Conservation (phyloP, 2,888 invertebrate genomes). For the Dasypogon diadema region DNA sequence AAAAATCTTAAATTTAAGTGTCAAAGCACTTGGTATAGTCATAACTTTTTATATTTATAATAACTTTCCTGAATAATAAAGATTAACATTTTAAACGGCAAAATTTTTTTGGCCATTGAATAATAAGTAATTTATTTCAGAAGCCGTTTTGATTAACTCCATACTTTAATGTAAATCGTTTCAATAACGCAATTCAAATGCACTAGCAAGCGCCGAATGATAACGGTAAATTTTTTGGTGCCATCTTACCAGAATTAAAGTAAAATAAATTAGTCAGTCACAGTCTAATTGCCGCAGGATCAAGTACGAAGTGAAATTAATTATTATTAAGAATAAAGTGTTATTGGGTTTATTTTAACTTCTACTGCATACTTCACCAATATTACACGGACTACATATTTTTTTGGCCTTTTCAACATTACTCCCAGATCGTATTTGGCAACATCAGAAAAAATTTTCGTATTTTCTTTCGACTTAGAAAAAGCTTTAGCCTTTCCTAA, state of each 20-base stretch:
- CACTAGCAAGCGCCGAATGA: background rate
- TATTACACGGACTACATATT: slow-evolving; percentile 19
- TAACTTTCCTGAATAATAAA: background rate
- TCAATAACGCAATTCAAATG: no score
- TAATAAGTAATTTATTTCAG: background rate
- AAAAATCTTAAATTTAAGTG: background rate
- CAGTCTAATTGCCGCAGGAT: background rate
- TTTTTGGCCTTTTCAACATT: slow-evolving; percentile 17
- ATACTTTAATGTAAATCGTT: no score
- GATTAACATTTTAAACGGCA: background rate
- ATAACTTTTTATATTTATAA: slow-evolving; percentile 1
- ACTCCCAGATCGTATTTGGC: slow-evolving; percentile 27
- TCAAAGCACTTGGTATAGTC: background rate
- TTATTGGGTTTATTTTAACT: background rate
- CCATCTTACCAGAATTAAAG: background rate
- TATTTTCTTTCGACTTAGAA: slow-evolving; percentile 57
- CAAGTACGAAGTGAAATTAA: background rate
- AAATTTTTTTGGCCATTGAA: slow-evolving; percentile 13
- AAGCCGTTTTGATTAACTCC: background rate
- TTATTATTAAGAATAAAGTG: background rate
- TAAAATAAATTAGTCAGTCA: slow-evolving; percentile 2
- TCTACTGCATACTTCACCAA: slow-evolving; percentile 12
- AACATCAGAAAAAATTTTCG: slow-evolving; percentile 38
- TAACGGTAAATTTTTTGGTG: background rate
- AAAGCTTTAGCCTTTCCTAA: slow-evolving; percentile 23